Evolutionary conservation across 1,140 invertebrate genomes (phyloP).

Genomic region (Gryllus bimaculatus): DNA sequence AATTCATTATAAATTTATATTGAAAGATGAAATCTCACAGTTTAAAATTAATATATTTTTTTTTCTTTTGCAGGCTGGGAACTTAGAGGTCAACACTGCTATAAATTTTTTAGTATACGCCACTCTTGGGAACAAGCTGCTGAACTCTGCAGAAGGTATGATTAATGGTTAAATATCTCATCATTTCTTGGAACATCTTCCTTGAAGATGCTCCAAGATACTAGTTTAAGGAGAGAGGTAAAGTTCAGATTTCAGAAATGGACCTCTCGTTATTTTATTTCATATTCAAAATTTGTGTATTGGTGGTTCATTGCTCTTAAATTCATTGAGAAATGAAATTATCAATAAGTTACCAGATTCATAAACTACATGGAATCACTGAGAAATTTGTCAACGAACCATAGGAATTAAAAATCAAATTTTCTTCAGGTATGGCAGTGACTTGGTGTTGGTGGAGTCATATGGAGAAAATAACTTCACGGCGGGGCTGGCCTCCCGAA

Average conservation of each 20-base stretch:
- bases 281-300: not conserved
- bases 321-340: no score
- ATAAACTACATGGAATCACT: no score
- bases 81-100: slow-evolving; percentile 80
- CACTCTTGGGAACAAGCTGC: slow-evolving; percentile 93
- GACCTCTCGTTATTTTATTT: no score
- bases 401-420: not conserved
- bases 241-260: no score
- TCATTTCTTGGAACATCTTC: no score
- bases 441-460: slow-evolving; percentile 79
- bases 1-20: no score
- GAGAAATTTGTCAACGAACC: not conserved
- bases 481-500: slow-evolving; percentile 54
- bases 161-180: no score
- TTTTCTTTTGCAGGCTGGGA: slow-evolving; percentile 73
- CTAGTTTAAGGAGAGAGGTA: no score
- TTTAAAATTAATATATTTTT: slow-evolving; percentile 18
- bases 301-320: no score
- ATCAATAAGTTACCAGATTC: no score
- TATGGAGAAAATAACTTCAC: slow-evolving; percentile 88
- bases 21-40: no score
- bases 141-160: slow-evolving; percentile 86
- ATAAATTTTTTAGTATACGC: slow-evolving; percentile 91
- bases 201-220: no score
- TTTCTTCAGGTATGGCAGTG: slow-evolving; percentile 73